Percentiles rank a stretch among this genome's conserved stretches.
Evolutionary conservation across 1,140 invertebrate genomes (phyloP).

Genomic region (Lordiphosa stackelbergi): DNA sequence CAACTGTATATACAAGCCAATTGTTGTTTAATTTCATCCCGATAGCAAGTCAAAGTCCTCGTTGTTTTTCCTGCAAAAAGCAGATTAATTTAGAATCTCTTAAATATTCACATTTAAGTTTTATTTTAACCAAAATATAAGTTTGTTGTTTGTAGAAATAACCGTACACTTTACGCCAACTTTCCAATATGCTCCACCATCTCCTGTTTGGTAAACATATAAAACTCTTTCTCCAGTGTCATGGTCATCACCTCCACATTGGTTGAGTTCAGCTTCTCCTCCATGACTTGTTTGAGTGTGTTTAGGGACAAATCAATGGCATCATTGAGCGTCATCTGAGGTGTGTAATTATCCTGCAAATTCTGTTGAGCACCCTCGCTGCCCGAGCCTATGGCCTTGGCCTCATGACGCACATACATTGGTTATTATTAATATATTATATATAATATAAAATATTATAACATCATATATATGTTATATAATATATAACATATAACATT

Average conservation of each 20-base stretch:
- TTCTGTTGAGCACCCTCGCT: slow-evolving; percentile 99
- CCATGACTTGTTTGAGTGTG: slow-evolving; percentile 99
- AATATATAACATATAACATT: no score
- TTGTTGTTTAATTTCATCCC: background rate
- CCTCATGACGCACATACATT: slow-evolving; percentile 98
- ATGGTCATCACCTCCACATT: slow-evolving; percentile 99
- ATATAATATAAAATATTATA: no score
- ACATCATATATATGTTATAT: no score
- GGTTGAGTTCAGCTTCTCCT: slow-evolving; percentile 97
- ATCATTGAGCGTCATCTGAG: slow-evolving; percentile 96
- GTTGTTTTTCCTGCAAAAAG: no score
- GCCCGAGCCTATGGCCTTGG: slow-evolving; percentile 99
- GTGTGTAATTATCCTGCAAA: slow-evolving; percentile 85
- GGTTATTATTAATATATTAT: no score
- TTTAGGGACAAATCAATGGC: slow-evolving; percentile 94
- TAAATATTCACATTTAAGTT: slow-evolving; percentile 58
- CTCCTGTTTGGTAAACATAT: slow-evolving; percentile 94
- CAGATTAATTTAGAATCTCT: slow-evolving; percentile 57
- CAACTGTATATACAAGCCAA: slow-evolving; percentile 56
- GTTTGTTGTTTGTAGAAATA: slow-evolving; percentile 1
- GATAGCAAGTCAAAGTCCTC: no score
- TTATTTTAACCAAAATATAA: slow-evolving; percentile 33
- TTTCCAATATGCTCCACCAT: slow-evolving; percentile 89
- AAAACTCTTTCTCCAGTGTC: slow-evolving; percentile 88
- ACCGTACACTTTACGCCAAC: slow-evolving; percentile 45